These are phyloP conservation scores for Brienomyrus brachyistius DNA, from an alignment of 2,113 vertebrate genomes.

Conservation along the genomic window DNA sequence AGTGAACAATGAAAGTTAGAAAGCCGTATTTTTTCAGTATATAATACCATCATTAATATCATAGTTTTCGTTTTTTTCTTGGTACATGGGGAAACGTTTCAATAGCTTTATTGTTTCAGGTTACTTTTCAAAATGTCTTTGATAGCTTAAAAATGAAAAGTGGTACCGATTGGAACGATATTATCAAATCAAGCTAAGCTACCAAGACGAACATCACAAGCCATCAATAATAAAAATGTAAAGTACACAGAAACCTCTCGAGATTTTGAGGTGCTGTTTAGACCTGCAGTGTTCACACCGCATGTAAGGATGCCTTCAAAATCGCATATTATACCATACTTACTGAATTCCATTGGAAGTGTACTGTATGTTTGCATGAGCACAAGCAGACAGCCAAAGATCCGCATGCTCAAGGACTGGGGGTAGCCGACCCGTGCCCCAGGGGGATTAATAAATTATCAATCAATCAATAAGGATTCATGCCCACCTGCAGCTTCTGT, in stretches of 20 bases:
- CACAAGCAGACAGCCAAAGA: neutral
- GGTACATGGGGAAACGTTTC: neutral
- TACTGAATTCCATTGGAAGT: neutral
- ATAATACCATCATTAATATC: neutral
- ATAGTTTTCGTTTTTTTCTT: neutral
- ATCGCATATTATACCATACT: neutral
- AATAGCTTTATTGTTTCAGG: neutral
- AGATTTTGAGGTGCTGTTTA: too few species aligned
- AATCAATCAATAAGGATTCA: neutral
- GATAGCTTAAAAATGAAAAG: neutral
- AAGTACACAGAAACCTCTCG: too few species aligned
- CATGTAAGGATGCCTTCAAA: too few species aligned
- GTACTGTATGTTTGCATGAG: neutral
- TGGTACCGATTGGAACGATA: neutral
- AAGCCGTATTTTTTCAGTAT: neutral
- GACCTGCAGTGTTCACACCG: too few species aligned
- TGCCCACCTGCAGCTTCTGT: slow-evolving; percentile 30
- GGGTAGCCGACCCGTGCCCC: neutral
- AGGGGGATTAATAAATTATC: neutral
- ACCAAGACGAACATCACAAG: neutral
- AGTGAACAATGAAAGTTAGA: neutral
- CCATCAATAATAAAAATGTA: neutral
- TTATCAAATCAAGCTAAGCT: neutral
- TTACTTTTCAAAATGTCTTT: neutral
- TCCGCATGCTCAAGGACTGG: neutral